Percentiles rank a stretch among this genome's conserved stretches.
phyloP scores from a whole-genome alignment of 1,140 invertebrate species.

The Platorchestia sp. region DNA sequence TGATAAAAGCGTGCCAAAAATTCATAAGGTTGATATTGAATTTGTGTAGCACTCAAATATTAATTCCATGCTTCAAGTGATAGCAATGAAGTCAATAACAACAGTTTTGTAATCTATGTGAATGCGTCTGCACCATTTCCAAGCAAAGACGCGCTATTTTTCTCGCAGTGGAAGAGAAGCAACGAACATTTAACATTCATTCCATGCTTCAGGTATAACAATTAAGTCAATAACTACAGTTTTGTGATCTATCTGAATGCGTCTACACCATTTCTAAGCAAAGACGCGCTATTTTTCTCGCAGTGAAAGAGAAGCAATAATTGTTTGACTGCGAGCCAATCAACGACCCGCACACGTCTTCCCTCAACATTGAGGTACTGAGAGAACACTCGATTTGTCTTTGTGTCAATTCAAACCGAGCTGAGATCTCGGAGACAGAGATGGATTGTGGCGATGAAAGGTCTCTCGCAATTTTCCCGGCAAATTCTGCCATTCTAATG shows the following conservation, averaged over 20 bases:
- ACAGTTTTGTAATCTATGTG: background rate
- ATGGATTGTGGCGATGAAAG: background rate
- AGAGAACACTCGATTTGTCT: background rate
- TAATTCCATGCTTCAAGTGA: background rate
- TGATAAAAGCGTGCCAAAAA: too few relatives aligned
- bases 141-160: background rate
- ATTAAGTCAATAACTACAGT: too few relatives aligned
- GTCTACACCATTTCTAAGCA: background rate
- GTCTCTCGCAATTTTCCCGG: background rate
- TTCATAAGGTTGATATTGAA: too few relatives aligned
- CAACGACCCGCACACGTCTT: background rate
- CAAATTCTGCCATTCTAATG: background rate
- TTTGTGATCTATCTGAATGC: background rate
- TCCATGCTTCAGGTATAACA: too few relatives aligned
- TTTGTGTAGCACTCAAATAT: background rate
- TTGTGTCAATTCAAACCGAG: background rate
- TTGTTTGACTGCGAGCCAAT: background rate
- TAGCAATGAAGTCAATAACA: background rate
- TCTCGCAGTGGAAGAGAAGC: background rate
- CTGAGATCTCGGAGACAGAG: background rate
- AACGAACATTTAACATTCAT: background rate
- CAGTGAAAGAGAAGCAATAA: background rate
- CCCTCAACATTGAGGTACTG: background rate
- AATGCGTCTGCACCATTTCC: background rate
- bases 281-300: background rate